These are phyloP conservation scores for Craseonycteris thonglongyai DNA, from an alignment of 2,113 vertebrate species.

Conservation along the genomic window DNA sequence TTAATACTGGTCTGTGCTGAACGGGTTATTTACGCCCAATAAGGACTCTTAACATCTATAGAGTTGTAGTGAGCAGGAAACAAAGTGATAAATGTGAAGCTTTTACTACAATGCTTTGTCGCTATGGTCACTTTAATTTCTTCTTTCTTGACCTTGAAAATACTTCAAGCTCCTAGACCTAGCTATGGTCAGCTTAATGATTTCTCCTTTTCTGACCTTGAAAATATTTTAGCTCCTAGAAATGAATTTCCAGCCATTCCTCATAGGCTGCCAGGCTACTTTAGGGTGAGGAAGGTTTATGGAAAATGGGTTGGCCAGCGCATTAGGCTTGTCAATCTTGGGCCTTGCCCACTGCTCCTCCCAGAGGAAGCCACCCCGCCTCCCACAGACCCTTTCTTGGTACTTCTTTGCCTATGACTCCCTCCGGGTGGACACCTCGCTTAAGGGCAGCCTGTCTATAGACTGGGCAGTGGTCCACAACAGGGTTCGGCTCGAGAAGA, in stretches of 20 bases:
- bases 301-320: not conserved
- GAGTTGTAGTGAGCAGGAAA: not conserved
- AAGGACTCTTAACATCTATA: not conserved
- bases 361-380: no score
- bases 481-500: not conserved
- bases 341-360: not conserved
- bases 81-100: not conserved
- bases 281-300: not conserved
- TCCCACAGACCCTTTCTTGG: not conserved
- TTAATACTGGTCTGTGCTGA: not conserved
- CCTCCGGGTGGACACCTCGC: not conserved
- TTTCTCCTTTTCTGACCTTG: slow-evolving; percentile 55
- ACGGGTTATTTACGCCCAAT: not conserved
- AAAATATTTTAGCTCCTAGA: slow-evolving; percentile 29
- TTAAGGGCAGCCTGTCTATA: not conserved
- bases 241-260: slow-evolving; percentile 23
- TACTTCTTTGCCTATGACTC: not conserved
- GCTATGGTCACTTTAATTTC: slow-evolving; percentile 16
- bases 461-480: not conserved
- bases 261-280: not conserved
- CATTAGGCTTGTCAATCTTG: accelerated
- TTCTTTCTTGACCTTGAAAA: slow-evolving; percentile 53
- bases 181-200: not conserved
- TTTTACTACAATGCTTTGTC: not conserved
- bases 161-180: slow-evolving; percentile 28